These are phyloP conservation scores for Corythoichthys intestinalis DNA, from an alignment of 2,113 vertebrate species.

Conservation along the genomic window DNA sequence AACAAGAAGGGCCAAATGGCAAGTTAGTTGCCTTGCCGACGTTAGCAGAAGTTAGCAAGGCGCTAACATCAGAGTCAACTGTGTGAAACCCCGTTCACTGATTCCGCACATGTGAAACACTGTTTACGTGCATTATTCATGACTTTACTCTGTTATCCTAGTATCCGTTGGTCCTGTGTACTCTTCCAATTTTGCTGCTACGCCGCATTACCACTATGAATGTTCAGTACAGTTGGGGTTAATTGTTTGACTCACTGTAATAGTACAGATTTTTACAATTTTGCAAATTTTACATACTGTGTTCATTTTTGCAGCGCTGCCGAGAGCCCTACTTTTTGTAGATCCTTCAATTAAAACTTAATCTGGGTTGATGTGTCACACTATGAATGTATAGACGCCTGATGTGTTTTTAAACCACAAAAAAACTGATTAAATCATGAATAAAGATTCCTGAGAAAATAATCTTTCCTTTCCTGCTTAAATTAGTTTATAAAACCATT, in stretches of 20 bases:
- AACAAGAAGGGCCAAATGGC: background rate
- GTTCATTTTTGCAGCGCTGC: too few species aligned
- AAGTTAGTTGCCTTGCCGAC: background rate
- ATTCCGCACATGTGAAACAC: background rate
- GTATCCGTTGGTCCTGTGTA: background rate
- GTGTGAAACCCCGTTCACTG: background rate
- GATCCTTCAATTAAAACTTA: background rate
- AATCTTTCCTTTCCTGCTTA: too few species aligned
- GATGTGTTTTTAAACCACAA: background rate
- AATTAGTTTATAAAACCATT: too few species aligned
- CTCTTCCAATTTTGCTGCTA: background rate
- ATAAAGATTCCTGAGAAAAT: too few species aligned
- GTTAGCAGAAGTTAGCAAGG: slow-evolving; percentile 37
- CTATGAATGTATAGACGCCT: background rate
- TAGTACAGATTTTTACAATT: too few species aligned
- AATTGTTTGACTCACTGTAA: too few species aligned
- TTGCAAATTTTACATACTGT: too few species aligned
- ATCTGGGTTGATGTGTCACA: background rate
- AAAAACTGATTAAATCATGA: background rate
- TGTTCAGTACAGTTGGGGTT: background rate
- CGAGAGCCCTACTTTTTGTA: background rate
- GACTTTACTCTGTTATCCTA: background rate
- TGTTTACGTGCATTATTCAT: background rate
- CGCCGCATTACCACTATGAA: background rate
- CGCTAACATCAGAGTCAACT: slow-evolving; percentile 29